Evolutionary conservation across 2,888 invertebrate genomes (phyloP), one percentile per base, ranked within the genome.

Genomic region (Agonopterix alstromeriana): DNA sequence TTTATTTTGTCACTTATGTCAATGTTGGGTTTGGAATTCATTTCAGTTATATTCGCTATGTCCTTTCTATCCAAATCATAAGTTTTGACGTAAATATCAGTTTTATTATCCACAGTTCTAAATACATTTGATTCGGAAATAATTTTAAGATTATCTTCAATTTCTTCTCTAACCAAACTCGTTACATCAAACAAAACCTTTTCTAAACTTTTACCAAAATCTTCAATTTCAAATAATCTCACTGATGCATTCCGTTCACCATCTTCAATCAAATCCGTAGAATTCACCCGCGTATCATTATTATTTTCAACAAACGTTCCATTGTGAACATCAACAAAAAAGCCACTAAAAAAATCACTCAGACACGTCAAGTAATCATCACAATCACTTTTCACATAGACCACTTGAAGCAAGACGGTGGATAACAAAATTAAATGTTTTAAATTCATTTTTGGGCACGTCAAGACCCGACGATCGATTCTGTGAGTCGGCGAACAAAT

Each of bases 331-430:
- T 65, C 62, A 10, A 64, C 49, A 27, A 78, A 66, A 49, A 76
- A 73, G 8, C 62, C 60, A 36, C 61, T 53, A 0, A 77, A 51
- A 47, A 72, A 65, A 27, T 66, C 57, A 42, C 62, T 56, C 7
- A 75, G 58, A 65, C 83, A 82, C 44, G 68, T 55, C 0, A 70
- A 55, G 51, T 71, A 66, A 43, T 64, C 63, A 46, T 65, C 70
- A 67, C 82, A 83, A 42, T 78, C 77, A 71, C 81, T 60, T 11
- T 55, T 61, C 2, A 62, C 62, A 35, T 46, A 48, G 47, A 47
- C 42, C 17, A 65, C 61, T 52, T 60, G 49, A 10, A 65, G 51
- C 49, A 43, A 70, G 45, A 12, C 67, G 55, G 38, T 70, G 52
- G 36, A 63, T 49, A n/a, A 65, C 17, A 48, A 57, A 60, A 56